phyloP scores from a whole-genome alignment of 2,113 vertebrate species.

The Uria lomvia region DNA sequence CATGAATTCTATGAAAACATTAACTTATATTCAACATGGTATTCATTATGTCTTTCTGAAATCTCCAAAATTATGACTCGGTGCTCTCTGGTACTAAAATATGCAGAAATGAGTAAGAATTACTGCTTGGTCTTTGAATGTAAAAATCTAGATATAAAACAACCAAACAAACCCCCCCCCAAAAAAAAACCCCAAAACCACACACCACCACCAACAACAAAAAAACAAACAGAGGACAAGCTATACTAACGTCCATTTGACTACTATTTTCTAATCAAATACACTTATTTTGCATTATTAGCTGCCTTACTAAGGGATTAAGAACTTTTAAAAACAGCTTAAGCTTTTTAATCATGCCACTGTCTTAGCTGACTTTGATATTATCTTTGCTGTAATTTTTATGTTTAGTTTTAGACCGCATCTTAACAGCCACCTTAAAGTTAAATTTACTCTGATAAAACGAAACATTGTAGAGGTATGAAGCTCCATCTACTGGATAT shows the following conservation, averaged over 20 bases:
- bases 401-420: background rate
- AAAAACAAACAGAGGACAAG: background rate
- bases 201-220: background rate
- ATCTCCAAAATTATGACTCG: background rate
- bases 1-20: background rate
- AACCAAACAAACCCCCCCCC: background rate
- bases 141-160: background rate
- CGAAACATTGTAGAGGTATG: constrained; percentile 46
- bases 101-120: background rate
- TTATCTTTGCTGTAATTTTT: background rate
- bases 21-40: background rate
- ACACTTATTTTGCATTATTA: background rate
- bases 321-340: background rate
- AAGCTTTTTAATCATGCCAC: background rate
- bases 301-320: background rate
- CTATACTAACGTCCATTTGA: background rate
- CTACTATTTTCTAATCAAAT: background rate
- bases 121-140: background rate
- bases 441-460: background rate
- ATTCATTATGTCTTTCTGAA: background rate
- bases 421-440: background rate
- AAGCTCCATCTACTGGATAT: constrained; percentile 73
- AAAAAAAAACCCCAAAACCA: background rate
- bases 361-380: background rate
- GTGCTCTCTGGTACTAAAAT: background rate